phyloP scores from a whole-genome alignment of 2,888 invertebrate genomes.

The Clostera curtula region DNA sequence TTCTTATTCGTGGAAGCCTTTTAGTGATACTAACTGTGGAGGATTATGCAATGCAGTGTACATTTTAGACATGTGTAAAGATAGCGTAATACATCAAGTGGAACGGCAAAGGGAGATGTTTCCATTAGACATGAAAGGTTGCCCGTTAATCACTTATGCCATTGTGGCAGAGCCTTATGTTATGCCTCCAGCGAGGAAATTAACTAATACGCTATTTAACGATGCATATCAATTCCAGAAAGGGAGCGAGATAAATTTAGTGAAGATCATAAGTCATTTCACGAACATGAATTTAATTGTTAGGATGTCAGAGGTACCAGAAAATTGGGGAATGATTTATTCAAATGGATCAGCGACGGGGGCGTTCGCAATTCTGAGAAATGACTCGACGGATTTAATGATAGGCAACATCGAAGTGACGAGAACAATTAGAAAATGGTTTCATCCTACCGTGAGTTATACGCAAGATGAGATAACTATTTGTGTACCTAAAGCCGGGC shows the following conservation, averaged over 20 bases:
- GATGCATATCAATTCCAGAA: conserved; percentile 52
- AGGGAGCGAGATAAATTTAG: conserved; percentile 62
- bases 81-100: conserved; percentile 38
- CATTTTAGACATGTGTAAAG: conserved; percentile 52
- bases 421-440: conserved; percentile 55
- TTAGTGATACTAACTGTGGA: conserved; percentile 56
- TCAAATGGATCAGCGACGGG: conserved; percentile 55
- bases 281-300: conserved; percentile 60
- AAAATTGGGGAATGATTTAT: conserved; percentile 58
- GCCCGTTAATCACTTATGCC: conserved; percentile 58
- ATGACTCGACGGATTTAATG: conserved; percentile 50
- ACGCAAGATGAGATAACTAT: conserved; percentile 70
- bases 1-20: conserved; percentile 64
- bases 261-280: conserved; percentile 62
- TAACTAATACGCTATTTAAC: conserved; percentile 32
- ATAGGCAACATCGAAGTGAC: conserved; percentile 68
- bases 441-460: conserved; percentile 61
- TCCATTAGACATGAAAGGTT: conserved; percentile 54
- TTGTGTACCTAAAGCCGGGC: conserved; percentile 58
- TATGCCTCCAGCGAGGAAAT: conserved; percentile 49
- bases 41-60: conserved; percentile 54
- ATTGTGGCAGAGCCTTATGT: conserved; percentile 66
- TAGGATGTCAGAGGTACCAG: conserved; percentile 46
- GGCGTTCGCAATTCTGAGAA: conserved; percentile 43
- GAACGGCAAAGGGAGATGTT: conserved; percentile 48